Conservation (phyloP, 2,888 invertebrate species). For the Hoplodrina ambigua region DNA sequence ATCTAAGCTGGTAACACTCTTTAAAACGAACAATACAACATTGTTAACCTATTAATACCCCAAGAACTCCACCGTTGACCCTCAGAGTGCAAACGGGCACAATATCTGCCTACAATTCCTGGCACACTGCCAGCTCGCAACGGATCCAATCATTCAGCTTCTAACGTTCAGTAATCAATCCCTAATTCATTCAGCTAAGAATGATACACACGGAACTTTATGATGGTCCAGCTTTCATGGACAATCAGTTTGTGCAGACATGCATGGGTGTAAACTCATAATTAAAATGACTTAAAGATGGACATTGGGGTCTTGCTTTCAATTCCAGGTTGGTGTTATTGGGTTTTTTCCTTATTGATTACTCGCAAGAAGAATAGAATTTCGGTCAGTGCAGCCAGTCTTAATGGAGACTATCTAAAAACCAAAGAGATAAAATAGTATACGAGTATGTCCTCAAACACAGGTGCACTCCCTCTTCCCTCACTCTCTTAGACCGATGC, state of each 20-base stretch:
- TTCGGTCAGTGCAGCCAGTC: too few relatives aligned
- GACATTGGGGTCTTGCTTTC: too few relatives aligned
- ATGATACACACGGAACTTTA: background rate
- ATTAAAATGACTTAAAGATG: too few relatives aligned
- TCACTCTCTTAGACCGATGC: too few relatives aligned
- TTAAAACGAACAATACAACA: background rate
- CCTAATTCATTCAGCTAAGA: constrained; percentile 35
- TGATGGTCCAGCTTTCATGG: background rate
- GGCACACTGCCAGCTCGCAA: constrained; percentile 40
- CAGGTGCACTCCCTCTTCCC: too few relatives aligned
- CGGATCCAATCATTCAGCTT: constrained; percentile 49
- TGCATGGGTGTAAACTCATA: too few relatives aligned
- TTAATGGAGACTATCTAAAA: too few relatives aligned
- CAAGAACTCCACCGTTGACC: constrained; percentile 6
- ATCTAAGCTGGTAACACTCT: background rate
- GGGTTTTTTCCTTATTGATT: too few relatives aligned
- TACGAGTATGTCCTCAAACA: too few relatives aligned
- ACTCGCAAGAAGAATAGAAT: too few relatives aligned
- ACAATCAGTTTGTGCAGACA: background rate
- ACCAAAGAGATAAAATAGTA: too few relatives aligned
- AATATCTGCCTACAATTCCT: constrained; percentile 20
- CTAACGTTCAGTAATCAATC: constrained; percentile 51
- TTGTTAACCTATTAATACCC: constrained; percentile 12
- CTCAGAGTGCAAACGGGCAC: constrained; percentile 7
- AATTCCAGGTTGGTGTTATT: too few relatives aligned